These are phyloP conservation scores for Homarus gammarus DNA, from an alignment of 2,888 invertebrate species.

Conservation along the genomic window DNA sequence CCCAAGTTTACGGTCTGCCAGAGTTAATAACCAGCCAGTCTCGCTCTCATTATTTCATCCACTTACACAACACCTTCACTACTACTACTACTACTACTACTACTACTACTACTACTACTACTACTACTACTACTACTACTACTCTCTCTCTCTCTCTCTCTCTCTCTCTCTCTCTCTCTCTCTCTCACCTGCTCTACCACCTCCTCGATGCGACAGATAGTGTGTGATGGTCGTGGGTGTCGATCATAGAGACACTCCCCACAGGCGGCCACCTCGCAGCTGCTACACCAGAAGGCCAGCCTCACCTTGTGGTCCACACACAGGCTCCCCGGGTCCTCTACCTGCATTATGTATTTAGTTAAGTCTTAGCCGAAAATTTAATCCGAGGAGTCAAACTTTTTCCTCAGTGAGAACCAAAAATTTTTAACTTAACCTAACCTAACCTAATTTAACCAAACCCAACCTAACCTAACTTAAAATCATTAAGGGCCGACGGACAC, in stretches of 20 bases:
- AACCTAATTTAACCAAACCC: too few species aligned
- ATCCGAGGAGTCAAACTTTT: too few species aligned
- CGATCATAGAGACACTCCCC: constrained; percentile 63
- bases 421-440: too few species aligned
- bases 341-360: neutral
- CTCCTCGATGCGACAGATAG: constrained; percentile 34
- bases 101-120: neutral
- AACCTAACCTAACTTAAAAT: too few species aligned
- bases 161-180: too few species aligned
- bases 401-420: too few species aligned
- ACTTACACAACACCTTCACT: too few species aligned
- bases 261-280: constrained; percentile 55
- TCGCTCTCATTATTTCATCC: too few species aligned
- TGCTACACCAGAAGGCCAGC: constrained; percentile 60
- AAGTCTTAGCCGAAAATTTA: too few species aligned
- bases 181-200: constrained; percentile 24
- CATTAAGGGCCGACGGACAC: too few species aligned
- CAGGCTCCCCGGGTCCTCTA: neutral
- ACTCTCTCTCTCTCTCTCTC: neutral
- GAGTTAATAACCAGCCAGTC: too few species aligned
- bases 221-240: constrained; percentile 19
- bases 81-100: neutral
- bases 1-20: too few species aligned
- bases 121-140: neutral
- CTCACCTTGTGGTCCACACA: constrained; percentile 43